Percentiles rank a stretch among this genome's conserved stretches.
phyloP scores from a whole-genome alignment of 1,140 invertebrate species.

The Tachypleus tridentatus region DNA sequence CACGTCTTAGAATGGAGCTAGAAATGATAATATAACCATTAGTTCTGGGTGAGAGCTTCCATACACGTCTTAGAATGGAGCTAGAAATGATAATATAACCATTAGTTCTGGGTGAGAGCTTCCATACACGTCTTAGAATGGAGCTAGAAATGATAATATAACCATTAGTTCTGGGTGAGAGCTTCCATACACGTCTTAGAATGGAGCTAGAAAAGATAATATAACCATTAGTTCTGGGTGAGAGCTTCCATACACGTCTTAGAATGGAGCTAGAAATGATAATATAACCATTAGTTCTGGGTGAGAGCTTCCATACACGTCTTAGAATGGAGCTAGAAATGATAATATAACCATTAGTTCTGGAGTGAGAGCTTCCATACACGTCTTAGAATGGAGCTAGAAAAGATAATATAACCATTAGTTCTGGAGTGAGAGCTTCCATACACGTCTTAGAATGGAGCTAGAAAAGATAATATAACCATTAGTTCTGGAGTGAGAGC shows the following conservation, averaged over 20 bases:
- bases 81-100: no score
- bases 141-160: no score
- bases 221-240: no score
- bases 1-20: constrained; percentile 42
- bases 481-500: constrained; percentile 54
- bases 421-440: constrained; percentile 49
- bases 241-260: constrained; percentile 44
- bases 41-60: constrained; percentile 50
- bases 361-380: constrained; percentile 46
- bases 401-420: no score
- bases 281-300: no score
- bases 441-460: constrained; percentile 41
- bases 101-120: constrained; percentile 54
- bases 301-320: constrained; percentile 47
- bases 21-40: no score
- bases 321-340: constrained; percentile 38
- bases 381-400: constrained; percentile 39
- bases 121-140: constrained; percentile 39
- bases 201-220: constrained; percentile 40
- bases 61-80: constrained; percentile 41
- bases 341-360: no score
- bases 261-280: constrained; percentile 38
- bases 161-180: constrained; percentile 54
- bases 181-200: constrained; percentile 40
- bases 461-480: no score